These are phyloP conservation scores for Panthera uncia DNA, from an alignment of 2,113 vertebrate species.

Conservation along the genomic window DNA sequence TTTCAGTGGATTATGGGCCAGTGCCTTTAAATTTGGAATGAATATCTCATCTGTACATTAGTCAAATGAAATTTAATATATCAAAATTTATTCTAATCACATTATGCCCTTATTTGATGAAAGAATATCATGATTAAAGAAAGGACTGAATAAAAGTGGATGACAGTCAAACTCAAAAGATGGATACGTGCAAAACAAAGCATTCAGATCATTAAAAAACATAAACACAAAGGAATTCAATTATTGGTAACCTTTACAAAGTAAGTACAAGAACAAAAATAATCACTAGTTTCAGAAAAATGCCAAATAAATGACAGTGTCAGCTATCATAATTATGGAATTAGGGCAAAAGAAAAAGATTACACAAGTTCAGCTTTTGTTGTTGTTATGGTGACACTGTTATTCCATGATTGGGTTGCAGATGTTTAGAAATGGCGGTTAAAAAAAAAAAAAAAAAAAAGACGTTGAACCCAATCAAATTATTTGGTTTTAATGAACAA, in stretches of 20 bases:
- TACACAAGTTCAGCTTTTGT: background rate
- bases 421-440: background rate
- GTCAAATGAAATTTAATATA: background rate
- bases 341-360: constrained; percentile 55
- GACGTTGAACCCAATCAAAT: background rate
- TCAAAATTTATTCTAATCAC: constrained; percentile 51
- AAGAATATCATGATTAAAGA: constrained; percentile 43
- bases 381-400: background rate
- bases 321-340: constrained; percentile 77
- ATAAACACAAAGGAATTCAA: constrained; percentile 73
- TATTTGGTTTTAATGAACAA: constrained; percentile 45
- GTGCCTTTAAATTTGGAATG: constrained; percentile 25
- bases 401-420: background rate
- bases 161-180: constrained; percentile 2
- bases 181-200: background rate
- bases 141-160: constrained; percentile 4
- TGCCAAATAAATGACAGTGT: constrained; percentile 73
- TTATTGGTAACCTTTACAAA: constrained; percentile 79
- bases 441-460: background rate
- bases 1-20: background rate
- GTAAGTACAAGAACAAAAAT: constrained; percentile 72
- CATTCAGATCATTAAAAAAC: constrained; percentile 51
- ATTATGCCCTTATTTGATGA: constrained; percentile 43
- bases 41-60: constrained; percentile 37
- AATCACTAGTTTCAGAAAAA: constrained; percentile 70